Evolutionary conservation across 2,888 invertebrate genomes (phyloP).

Genomic region (Trachelus tabidus): DNA sequence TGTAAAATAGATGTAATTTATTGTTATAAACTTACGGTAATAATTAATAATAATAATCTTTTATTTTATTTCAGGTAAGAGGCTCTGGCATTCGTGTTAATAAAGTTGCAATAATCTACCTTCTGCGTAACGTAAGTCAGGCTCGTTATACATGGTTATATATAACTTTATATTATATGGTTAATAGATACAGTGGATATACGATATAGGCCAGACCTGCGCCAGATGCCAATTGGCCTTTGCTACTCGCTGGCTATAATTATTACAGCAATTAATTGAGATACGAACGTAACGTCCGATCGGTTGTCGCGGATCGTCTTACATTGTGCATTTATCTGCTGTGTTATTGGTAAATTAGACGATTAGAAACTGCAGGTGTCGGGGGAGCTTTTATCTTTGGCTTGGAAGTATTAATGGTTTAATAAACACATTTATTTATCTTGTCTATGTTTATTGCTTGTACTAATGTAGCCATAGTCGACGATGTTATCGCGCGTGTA

Average conservation of each 20-base stretch:
- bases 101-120: background rate
- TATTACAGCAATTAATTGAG: background rate
- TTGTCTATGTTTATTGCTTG: background rate
- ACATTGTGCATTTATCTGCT: background rate
- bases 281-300: background rate
- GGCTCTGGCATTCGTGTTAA: background rate
- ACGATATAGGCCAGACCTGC: background rate
- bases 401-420: background rate
- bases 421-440: background rate
- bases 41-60: background rate
- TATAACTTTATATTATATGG: background rate
- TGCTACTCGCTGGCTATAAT: background rate
- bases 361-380: background rate
- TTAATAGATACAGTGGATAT: background rate
- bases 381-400: background rate
- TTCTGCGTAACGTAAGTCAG: background rate
- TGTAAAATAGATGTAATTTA: background rate
- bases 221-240: background rate
- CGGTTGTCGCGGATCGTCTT: background rate
- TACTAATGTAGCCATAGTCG: background rate
- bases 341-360: background rate
- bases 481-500: background rate
- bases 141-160: background rate
- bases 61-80: slow-evolving; percentile 40
- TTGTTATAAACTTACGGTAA: background rate